Evolutionary conservation across 2,113 vertebrate species (phyloP).

Genomic region (Sakesphorus luctuosus): DNA sequence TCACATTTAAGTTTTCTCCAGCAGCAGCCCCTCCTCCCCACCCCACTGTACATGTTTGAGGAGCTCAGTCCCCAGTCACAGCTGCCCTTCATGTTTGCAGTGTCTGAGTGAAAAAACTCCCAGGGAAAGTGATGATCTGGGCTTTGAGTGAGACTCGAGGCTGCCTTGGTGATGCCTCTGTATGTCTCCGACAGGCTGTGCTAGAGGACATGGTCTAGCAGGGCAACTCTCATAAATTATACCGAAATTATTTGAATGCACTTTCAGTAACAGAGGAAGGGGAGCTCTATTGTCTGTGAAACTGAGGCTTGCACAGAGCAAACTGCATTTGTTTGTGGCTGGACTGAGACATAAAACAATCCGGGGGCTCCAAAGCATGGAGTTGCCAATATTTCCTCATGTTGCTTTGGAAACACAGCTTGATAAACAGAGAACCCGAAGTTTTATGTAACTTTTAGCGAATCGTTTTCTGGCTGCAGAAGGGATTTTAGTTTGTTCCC

Average conservation of each 20-base stretch:
- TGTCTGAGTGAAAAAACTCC: background rate
- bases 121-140: background rate
- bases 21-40: background rate
- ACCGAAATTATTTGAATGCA: conserved; percentile 22
- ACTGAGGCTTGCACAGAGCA: background rate
- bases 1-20: background rate
- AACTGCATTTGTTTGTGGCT: background rate
- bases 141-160: background rate
- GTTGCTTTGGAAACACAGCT: background rate
- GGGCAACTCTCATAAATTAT: conserved; percentile 2
- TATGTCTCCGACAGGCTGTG: conserved; percentile 54
- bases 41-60: background rate
- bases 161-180: background rate
- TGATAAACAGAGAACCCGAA: background rate
- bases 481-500: background rate
- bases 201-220: conserved; percentile 18
- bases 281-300: conserved; percentile 11
- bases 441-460: background rate
- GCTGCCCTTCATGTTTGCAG: background rate
- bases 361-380: background rate
- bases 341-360: background rate
- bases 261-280: background rate
- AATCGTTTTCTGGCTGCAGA: background rate
- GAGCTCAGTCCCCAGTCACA: background rate
- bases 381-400: background rate